A percentile compares a stretch with the other conserved stretches of the same genome.
Evolutionary conservation across 1,140 invertebrate genomes (phyloP).

Genomic region (Lamellibrachia luymesi): DNA sequence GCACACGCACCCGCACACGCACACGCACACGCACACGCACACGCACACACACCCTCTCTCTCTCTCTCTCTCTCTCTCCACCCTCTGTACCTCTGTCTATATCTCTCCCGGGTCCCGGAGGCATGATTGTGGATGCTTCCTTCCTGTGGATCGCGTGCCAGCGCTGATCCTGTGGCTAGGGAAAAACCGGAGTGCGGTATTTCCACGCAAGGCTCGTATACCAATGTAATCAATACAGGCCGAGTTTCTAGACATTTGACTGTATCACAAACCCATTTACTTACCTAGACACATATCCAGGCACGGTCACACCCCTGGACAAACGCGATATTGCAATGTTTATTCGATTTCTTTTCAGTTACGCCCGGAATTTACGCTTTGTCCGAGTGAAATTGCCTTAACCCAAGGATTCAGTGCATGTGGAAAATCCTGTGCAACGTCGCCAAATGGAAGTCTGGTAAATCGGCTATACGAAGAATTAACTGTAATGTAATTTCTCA

Average conservation of each 20-base stretch:
- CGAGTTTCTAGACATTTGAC: not conserved
- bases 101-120: not conserved
- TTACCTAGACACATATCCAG: not conserved
- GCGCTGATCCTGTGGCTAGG: no score
- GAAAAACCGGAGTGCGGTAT: not conserved
- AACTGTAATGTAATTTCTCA: not conserved
- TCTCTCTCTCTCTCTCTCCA: no score
- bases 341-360: not conserved
- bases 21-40: no score
- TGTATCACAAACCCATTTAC: not conserved
- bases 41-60: no score
- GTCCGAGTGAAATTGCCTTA: not conserved
- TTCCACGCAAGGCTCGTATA: not conserved
- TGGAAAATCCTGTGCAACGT: not conserved
- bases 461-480: not conserved
- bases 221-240: not conserved
- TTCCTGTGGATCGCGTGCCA: no score
- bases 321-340: not conserved
- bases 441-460: not conserved
- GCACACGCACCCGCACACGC: no score
- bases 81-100: no score
- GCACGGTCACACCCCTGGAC: not conserved
- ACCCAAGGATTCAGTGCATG: not conserved
- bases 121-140: not conserved
- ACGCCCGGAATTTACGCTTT: not conserved